phyloP scores from a whole-genome alignment of 1,140 invertebrate species.

The Lordiphosa collinella region DNA sequence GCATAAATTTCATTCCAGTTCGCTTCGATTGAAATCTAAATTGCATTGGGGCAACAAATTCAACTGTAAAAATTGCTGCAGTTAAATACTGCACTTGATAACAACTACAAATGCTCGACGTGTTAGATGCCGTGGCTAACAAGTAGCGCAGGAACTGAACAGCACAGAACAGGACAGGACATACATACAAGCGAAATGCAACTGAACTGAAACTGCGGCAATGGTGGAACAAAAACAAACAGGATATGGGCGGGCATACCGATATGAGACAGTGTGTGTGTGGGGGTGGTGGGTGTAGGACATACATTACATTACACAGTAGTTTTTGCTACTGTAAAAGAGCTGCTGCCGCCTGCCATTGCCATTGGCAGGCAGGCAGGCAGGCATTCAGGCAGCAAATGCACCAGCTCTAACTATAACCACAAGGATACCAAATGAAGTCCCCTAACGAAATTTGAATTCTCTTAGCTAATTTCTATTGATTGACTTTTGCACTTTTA shows the following conservation, averaged over 20 bases:
- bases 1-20: slow-evolving; percentile 55
- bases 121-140: slow-evolving; percentile 61
- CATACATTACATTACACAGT: slow-evolving; percentile 61
- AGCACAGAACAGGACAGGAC: slow-evolving; percentile 5
- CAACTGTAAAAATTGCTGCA: slow-evolving; percentile 70
- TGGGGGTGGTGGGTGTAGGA: slow-evolving; percentile 31
- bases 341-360: slow-evolving; percentile 30
- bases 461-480: background rate
- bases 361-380: slow-evolving; percentile 29
- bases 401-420: slow-evolving; percentile 6
- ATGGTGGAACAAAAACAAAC: slow-evolving; percentile 58
- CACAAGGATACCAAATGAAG: slow-evolving; percentile 1
- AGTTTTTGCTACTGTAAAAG: slow-evolving; percentile 56
- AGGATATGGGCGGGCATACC: slow-evolving; percentile 62
- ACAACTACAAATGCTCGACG: slow-evolving; percentile 59
- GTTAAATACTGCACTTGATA: slow-evolving; percentile 69
- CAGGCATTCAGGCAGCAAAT: background rate
- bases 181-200: slow-evolving; percentile 22
- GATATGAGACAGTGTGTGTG: slow-evolving; percentile 29
- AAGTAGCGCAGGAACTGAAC: slow-evolving; percentile 41
- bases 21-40: slow-evolving; percentile 68
- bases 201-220: background rate
- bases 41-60: slow-evolving; percentile 63
- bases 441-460: background rate
- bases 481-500: background rate